Conservation (phyloP, 1,140 invertebrate species). For the Zaprionus kolodkinae region DNA sequence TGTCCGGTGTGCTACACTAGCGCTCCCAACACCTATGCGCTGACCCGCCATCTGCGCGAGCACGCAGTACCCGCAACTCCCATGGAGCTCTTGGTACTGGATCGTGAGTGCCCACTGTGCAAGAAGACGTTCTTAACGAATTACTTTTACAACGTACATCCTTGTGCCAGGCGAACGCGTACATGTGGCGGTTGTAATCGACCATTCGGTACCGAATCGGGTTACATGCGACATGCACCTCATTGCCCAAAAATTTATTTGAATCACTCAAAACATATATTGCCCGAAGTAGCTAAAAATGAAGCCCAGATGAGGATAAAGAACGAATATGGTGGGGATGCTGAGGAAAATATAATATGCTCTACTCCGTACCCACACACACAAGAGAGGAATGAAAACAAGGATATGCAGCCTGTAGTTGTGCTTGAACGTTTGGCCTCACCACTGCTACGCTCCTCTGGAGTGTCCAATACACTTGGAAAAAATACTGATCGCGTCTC, state of each 20-base stretch:
- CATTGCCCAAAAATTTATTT: constrained; percentile 71
- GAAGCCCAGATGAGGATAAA: constrained; percentile 71
- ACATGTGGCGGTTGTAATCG: constrained; percentile 75
- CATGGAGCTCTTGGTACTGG: constrained; percentile 58
- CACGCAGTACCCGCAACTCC: constrained; percentile 58
- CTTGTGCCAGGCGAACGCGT: constrained; percentile 71
- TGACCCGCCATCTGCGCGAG: constrained; percentile 66
- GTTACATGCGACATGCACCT: constrained; percentile 71
- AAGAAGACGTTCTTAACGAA: constrained; percentile 73
- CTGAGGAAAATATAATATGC: constrained; percentile 44
- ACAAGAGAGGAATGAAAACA: constrained; percentile 38
- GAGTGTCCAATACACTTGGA: constrained; percentile 27
- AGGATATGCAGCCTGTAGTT: constrained; percentile 69
- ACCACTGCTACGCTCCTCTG: constrained; percentile 43
- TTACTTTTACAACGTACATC: constrained; percentile 77
- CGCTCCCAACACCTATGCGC: constrained; percentile 64
- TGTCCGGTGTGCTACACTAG: constrained; percentile 65
- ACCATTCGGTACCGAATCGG: constrained; percentile 46
- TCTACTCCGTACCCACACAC: constrained; percentile 23
- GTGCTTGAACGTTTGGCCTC: constrained; percentile 68
- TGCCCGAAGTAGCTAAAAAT: constrained; percentile 53
- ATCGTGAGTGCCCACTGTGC: constrained; percentile 75
- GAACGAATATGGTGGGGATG: constrained; percentile 68
- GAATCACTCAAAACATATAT: constrained; percentile 71
- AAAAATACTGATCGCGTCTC: constrained; percentile 61